A percentile compares a stretch with the other conserved stretches of the same genome.
phyloP scores from a whole-genome alignment of 2,113 vertebrate species.

The Malurus elegans region DNA sequence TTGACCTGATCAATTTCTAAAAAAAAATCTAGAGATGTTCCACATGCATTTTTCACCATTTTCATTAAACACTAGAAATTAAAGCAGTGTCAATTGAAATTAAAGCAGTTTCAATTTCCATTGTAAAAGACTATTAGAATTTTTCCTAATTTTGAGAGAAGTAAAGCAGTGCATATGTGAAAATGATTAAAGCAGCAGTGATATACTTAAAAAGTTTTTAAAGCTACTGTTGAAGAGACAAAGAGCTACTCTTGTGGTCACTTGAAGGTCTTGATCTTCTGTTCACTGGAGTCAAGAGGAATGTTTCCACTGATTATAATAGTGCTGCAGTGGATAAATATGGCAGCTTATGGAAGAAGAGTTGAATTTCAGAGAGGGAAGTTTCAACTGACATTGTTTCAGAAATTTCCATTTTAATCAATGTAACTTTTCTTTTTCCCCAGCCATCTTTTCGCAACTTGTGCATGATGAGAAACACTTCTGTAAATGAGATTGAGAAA shows the following conservation, averaged over 20 bases:
- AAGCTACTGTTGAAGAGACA: not conserved
- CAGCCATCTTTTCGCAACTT: slow-evolving; percentile 1
- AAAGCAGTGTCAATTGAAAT: not conserved
- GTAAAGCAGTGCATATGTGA: not conserved
- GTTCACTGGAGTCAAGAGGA: not conserved
- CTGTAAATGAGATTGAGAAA: slow-evolving; percentile 24
- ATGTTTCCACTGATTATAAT: not conserved
- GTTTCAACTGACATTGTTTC: not conserved
- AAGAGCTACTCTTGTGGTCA: not conserved
- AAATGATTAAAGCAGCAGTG: not conserved
- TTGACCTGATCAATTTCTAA: not conserved
- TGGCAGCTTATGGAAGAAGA: not conserved
- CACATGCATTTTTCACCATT: not conserved
- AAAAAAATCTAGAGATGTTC: not conserved
- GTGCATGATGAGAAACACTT: slow-evolving; percentile 10
- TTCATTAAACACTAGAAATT: not conserved
- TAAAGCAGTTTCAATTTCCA: not conserved
- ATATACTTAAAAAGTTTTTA: not conserved
- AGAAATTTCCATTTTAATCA: slow-evolving; percentile 52
- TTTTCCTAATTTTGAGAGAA: not conserved
- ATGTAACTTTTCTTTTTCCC: not conserved
- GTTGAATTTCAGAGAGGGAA: not conserved
- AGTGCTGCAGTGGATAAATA: not conserved
- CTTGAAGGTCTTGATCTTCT: not conserved
- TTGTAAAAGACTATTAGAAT: not conserved